Percentiles rank a stretch among this genome's conserved stretches.
These are phyloP conservation scores for Clistopyga incitator DNA, from an alignment of 2,888 invertebrate genomes.

Conservation along the genomic window DNA sequence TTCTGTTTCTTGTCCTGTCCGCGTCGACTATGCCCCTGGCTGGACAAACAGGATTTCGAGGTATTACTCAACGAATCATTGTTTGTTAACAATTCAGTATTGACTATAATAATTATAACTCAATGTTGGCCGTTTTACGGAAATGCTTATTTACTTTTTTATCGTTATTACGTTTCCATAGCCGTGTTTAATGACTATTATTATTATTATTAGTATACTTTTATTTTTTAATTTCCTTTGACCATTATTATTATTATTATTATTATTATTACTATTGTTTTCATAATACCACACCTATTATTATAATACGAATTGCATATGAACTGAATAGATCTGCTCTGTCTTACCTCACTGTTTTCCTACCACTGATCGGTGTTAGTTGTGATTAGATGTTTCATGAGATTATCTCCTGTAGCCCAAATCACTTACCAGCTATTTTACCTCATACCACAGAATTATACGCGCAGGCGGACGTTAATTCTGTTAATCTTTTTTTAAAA, in stretches of 20 bases:
- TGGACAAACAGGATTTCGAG: slow-evolving; percentile 94
- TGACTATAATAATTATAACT: slow-evolving; percentile 73
- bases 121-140: slow-evolving; percentile 83
- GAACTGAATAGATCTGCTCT: slow-evolving; percentile 80
- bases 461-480: slow-evolving; percentile 53
- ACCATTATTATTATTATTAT: slow-evolving; percentile 57
- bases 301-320: slow-evolving; percentile 77
- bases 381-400: slow-evolving; percentile 77
- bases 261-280: slow-evolving; percentile 64
- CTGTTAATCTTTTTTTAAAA: neutral
- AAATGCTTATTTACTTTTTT: slow-evolving; percentile 77
- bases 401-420: slow-evolving; percentile 61
- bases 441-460: slow-evolving; percentile 21
- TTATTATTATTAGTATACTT: slow-evolving; percentile 60
- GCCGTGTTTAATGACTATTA: slow-evolving; percentile 56
- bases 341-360: slow-evolving; percentile 80
- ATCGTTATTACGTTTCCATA: slow-evolving; percentile 59
- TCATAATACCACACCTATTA: slow-evolving; percentile 68
- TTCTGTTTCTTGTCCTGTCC: slow-evolving; percentile 89
- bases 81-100: slow-evolving; percentile 81
- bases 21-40: slow-evolving; percentile 87
- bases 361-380: slow-evolving; percentile 82
- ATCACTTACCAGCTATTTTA: slow-evolving; percentile 71
- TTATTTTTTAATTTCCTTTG: slow-evolving; percentile 54
- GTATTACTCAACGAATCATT: slow-evolving; percentile 86